phyloP scores from a whole-genome alignment of 2,888 invertebrate species.

The Electrophaes corylata region DNA sequence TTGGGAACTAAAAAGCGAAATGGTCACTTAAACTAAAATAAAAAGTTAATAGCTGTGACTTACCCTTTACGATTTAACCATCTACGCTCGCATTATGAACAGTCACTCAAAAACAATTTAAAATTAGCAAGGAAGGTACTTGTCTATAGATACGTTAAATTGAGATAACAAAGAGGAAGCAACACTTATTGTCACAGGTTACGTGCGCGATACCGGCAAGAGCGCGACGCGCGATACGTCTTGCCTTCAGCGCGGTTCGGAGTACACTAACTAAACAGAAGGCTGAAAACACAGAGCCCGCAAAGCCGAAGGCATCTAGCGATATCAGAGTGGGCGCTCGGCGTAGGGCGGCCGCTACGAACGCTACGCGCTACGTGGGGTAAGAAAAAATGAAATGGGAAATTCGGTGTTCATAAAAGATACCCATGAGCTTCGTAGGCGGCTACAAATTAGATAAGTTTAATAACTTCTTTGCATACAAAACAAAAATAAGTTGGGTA shows the following conservation, averaged over 20 bases:
- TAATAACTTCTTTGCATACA: conserved; percentile 11
- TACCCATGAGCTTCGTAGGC: conserved; percentile 19
- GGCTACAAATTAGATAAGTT: conserved; percentile 26
- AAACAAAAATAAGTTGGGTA: conserved; percentile 6
- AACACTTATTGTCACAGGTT: conserved; percentile 84
- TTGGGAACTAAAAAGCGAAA: conserved; percentile 15
- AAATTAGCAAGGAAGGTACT: conserved; percentile 35
- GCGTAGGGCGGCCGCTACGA: conserved; percentile 67
- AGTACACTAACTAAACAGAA: conserved; percentile 64
- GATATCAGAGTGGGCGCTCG: conserved; percentile 53
- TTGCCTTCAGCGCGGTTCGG: conserved; percentile 60
- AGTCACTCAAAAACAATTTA: conserved; percentile 43
- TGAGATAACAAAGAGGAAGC: conserved; percentile 77
- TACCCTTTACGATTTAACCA: conserved; percentile 52
- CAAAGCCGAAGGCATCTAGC: conserved; percentile 49
- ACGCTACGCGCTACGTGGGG: conserved; percentile 62
- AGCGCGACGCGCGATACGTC: conserved; percentile 64
- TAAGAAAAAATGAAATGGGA: conserved; percentile 27
- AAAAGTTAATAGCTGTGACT: conserved; percentile 35
- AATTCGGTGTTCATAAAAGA: conserved; percentile 20
- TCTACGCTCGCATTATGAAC: conserved; percentile 43
- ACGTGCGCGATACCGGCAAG: conserved; percentile 66
- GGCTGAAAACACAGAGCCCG: conserved; percentile 47
- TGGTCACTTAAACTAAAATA: conserved; percentile 12
- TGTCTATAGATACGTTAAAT: conserved; percentile 63